Percentiles rank a stretch among this genome's conserved stretches.
phyloP scores from a whole-genome alignment of 2,888 invertebrate species.

The Lithophane semibrunnea region DNA sequence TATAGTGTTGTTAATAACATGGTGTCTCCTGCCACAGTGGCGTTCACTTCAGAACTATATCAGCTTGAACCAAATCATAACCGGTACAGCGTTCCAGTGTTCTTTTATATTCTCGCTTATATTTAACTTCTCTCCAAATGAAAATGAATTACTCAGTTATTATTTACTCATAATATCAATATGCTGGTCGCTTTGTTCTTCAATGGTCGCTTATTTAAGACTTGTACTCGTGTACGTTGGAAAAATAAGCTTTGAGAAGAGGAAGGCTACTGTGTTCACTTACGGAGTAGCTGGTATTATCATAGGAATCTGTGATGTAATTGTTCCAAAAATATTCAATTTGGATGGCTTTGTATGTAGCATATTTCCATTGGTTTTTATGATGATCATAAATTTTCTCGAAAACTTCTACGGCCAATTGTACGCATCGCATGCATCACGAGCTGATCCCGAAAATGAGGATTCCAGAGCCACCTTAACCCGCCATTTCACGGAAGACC shows the following conservation, averaged over 20 bases:
- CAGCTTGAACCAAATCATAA: conserved; percentile 44
- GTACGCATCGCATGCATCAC: no score
- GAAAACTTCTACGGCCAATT: no score
- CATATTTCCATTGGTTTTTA: background rate
- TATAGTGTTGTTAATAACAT: conserved; percentile 31
- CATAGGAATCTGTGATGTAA: conserved; percentile 14
- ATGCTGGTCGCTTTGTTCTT: conserved; percentile 58
- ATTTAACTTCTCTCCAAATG: accelerated
- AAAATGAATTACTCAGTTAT: background rate
- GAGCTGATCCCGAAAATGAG: no score
- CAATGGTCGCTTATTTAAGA: conserved; percentile 51
- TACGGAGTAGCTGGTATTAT: conserved; percentile 11
- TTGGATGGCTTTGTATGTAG: background rate
- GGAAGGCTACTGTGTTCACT: conserved; percentile 44
- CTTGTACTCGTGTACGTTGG: conserved; percentile 54
- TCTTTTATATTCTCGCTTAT: no score
- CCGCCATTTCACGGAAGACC: no score
- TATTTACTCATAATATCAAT: conserved; percentile 32
- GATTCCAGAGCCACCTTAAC: no score
- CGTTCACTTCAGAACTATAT: conserved; percentile 50
- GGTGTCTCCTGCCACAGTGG: conserved; percentile 49
- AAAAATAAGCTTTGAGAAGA: conserved; percentile 49
- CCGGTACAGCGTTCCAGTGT: conserved; percentile 21
- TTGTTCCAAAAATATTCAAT: conserved; percentile 1
- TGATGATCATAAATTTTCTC: conserved; percentile 28